These are phyloP conservation scores for Eonycteris spelaea DNA, from an alignment of 2,113 vertebrate species.

Conservation along the genomic window DNA sequence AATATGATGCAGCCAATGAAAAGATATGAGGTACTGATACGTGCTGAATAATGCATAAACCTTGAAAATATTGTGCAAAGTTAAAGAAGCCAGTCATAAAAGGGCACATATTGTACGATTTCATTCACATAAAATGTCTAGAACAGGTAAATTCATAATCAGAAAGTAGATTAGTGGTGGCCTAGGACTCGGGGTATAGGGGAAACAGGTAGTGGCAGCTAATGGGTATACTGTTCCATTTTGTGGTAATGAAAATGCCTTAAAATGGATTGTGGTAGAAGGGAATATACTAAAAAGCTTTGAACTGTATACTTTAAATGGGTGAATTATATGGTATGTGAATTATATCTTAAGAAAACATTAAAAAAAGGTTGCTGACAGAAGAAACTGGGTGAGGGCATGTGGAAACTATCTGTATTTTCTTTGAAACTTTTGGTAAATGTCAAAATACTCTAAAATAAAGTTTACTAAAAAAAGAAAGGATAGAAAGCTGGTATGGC, in stretches of 20 bases:
- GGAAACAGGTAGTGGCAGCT: neutral
- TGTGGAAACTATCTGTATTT: neutral
- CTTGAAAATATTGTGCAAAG: neutral
- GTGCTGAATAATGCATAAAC: neutral
- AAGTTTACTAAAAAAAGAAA: neutral
- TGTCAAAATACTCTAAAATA: neutral
- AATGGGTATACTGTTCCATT: neutral
- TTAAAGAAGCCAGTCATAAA: neutral
- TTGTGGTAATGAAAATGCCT: neutral
- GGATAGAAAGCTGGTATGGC: neutral
- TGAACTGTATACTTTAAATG: neutral
- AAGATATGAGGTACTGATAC: neutral
- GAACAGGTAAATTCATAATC: neutral
- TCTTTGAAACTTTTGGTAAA: neutral
- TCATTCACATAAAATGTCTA: neutral
- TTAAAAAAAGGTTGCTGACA: neutral
- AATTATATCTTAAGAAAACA: neutral
- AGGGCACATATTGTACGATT: neutral
- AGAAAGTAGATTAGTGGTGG: neutral
- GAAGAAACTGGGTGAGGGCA: neutral
- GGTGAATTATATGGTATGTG: neutral
- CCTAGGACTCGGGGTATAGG: neutral
- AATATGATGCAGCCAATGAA: neutral
- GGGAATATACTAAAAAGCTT: neutral
- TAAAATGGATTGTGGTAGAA: neutral